phyloP scores from a whole-genome alignment of 2,113 vertebrate species.

The Amblyopsis rosae region DNA sequence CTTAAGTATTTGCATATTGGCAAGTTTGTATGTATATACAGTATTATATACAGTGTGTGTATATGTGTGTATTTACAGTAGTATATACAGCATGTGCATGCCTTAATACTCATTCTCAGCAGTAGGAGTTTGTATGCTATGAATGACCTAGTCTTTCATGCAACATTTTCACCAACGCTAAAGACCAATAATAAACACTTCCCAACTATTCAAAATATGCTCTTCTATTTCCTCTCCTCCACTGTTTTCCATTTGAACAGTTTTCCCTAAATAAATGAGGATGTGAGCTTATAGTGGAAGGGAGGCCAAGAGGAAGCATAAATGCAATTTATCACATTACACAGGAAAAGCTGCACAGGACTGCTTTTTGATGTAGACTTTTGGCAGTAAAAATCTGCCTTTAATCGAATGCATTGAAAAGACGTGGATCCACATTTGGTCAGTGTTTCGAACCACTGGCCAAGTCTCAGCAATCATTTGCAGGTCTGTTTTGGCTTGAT shows the following conservation, averaged over 20 bases:
- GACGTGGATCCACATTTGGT: neutral
- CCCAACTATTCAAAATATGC: conserved; percentile 3
- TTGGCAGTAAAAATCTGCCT: conserved; percentile 6
- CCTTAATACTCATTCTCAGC: neutral
- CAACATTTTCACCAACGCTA: neutral
- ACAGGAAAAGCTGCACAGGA: conserved; percentile 41
- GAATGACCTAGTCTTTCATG: no score
- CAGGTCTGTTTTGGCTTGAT: neutral
- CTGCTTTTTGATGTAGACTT: neutral
- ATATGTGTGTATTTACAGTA: neutral
- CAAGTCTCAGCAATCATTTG: neutral
- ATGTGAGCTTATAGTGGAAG: conserved; percentile 44
- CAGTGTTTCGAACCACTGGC: neutral
- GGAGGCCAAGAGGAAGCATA: conserved; percentile 48
- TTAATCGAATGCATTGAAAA: conserved; percentile 18
- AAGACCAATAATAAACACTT: neutral
- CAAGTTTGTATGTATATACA: neutral
- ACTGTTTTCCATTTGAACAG: conserved; percentile 14
- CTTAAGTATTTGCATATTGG: conserved; percentile 2
- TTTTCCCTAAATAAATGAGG: conserved; percentile 40
- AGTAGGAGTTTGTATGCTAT: no score
- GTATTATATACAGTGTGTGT: neutral
- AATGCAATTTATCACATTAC: conserved; percentile 39
- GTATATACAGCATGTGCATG: neutral
- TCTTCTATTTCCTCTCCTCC: conserved; percentile 4